These are phyloP conservation scores for Drosophila monieri DNA, from an alignment of 2,888 invertebrate genomes.

Conservation along the genomic window DNA sequence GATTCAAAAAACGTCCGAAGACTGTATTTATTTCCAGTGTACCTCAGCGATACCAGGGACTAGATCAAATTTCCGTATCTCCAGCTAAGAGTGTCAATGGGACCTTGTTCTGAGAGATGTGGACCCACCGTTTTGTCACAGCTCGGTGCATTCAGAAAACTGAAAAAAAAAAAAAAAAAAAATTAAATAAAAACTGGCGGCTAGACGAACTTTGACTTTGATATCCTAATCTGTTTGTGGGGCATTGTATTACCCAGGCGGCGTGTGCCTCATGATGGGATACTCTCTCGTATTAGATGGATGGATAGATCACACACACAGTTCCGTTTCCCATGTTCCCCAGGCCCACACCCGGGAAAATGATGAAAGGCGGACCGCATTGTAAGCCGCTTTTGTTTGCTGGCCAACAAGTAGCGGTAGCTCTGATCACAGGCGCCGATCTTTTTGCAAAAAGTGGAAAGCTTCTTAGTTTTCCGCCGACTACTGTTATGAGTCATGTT, in stretches of 20 bases:
- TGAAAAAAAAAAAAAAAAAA: not conserved
- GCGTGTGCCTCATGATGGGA: constrained; percentile 74
- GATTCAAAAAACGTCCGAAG: not conserved
- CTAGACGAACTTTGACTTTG: constrained; percentile 75
- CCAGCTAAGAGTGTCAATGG: constrained; percentile 62
- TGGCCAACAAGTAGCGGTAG: constrained; percentile 73
- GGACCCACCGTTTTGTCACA: constrained; percentile 65
- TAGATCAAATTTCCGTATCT: constrained; percentile 65
- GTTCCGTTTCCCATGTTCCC: constrained; percentile 5
- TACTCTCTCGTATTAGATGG: constrained; percentile 9
- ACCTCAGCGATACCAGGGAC: constrained; percentile 10
- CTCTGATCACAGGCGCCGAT: constrained; percentile 71
- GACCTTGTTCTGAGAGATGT: constrained; percentile 40
- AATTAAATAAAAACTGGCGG: constrained; percentile 39
- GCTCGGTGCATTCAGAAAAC: constrained; percentile 58
- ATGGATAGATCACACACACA: constrained; percentile 45
- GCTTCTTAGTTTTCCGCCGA: constrained; percentile 39
- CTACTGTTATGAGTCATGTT: constrained; percentile 52
- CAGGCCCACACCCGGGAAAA: constrained; percentile 10
- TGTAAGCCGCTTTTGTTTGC: constrained; percentile 61
- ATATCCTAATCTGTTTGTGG: constrained; percentile 70
- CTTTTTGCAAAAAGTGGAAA: constrained; percentile 17
- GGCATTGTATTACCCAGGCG: constrained; percentile 70
- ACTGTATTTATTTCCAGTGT: constrained; percentile 11
- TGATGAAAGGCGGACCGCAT: constrained; percentile 54